Base-by-base conservation (phyloP, 2,797 vertebrate genomes). In the Brachyrhaphis roseni region DNA sequence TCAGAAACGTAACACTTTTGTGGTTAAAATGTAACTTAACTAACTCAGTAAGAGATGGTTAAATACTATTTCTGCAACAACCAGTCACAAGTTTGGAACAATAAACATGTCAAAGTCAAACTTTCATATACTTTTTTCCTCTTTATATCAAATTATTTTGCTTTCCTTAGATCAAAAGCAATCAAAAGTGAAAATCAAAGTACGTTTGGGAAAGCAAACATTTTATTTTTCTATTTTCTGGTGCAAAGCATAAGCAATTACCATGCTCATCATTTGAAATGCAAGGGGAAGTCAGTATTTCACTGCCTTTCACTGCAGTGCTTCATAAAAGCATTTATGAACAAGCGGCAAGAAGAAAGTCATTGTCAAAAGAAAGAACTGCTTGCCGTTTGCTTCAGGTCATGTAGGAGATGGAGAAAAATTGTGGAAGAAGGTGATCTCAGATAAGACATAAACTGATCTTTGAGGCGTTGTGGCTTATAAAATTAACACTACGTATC, bases 21-120 rank as follows among this genome's bases (percentile, higher is more conserved):
- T 72, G 5, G 3, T 23, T 13, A 49, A n/a, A 26, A 36, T 8
- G 16, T 43, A 51, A 59, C 71, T 49, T 23, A 75, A 43, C 72
- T n/a, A 74, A 70, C 39, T 75, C 13, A 34, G 57, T 80, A 41
- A 78, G 68, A 82, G 72, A 55, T 23, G 43, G 66, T 51, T 62
- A 57, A 71, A 70, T 62, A 31, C 49, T 68, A 28, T 71, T 74
- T 45, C 31, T 16, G 16, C 7, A 64, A 49, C 70, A 20, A 20
- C 20, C 49, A 45, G 45, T 45, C 45, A 76, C 43, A 51, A 75
- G 77, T 78, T 77, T 15, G 68, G 76, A 46, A 34, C 47, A 18
- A 68, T 43, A 41, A 45, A 53, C 47, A 71, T 64, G 77, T 72
- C 31, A 47, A 84, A 80, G 71, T 26, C 59, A 75, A 51, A 66